Evolutionary conservation across 2,797 vertebrate species (phyloP).

Genomic region (Alfaro cultratus): DNA sequence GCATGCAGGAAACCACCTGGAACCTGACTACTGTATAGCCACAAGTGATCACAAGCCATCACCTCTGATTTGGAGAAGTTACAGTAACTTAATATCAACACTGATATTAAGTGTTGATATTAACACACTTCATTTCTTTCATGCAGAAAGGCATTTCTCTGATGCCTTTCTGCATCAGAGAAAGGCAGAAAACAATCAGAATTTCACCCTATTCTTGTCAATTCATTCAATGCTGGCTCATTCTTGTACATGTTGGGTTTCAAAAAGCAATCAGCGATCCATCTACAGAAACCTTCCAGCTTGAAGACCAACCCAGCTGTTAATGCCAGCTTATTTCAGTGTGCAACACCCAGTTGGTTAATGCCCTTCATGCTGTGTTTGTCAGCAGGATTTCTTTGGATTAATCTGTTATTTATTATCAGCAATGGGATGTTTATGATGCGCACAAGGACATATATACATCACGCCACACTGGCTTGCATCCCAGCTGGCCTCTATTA

Average conservation of each 20-base stretch:
- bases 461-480: slow-evolving; percentile 25
- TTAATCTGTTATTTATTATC: slow-evolving; percentile 63
- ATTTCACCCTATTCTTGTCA: neutral
- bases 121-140: no score
- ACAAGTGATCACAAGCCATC: neutral
- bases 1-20: neutral
- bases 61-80: neutral
- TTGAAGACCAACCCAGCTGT: slow-evolving; percentile 56
- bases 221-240: neutral
- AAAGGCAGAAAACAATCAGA: neutral
- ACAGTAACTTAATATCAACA: neutral
- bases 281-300: slow-evolving; percentile 30
- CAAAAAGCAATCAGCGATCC: slow-evolving; percentile 13
- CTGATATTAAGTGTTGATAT: no score
- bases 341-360: slow-evolving; percentile 13
- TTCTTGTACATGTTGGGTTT: neutral
- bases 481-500: slow-evolving; percentile 61
- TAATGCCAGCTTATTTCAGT: slow-evolving; percentile 65
- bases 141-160: no score
- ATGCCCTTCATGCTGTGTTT: slow-evolving; percentile 42
- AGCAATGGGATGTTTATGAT: slow-evolving; percentile 35
- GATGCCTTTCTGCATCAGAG: no score
- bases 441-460: slow-evolving; percentile 29
- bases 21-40: neutral
- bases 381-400: slow-evolving; percentile 51